Percentiles rank a stretch among this genome's conserved stretches.
Conservation (phyloP, 2,797 vertebrate genomes). For the Macroramphosus scolopax region DNA sequence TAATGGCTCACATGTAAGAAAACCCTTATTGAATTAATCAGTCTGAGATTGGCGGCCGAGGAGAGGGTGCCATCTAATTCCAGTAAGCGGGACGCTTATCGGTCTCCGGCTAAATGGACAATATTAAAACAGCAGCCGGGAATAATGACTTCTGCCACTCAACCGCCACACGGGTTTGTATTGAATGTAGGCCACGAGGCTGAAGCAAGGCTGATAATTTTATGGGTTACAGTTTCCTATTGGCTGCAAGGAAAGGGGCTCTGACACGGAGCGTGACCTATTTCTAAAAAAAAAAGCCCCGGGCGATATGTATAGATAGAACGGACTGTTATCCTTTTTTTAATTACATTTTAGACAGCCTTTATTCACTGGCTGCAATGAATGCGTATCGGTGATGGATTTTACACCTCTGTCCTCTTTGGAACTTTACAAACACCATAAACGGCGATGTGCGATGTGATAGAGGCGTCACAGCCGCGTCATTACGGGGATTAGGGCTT, state of each 20-base stretch:
- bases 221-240: conserved; percentile 81
- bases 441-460: conserved; percentile 24
- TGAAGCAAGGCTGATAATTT: conserved; percentile 80
- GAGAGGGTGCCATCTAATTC: conserved; percentile 75
- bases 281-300: conserved; percentile 79
- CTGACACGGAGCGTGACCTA: conserved; percentile 84
- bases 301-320: conserved; percentile 81
- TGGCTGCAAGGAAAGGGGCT: conserved; percentile 78
- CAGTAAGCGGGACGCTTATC: conserved; percentile 71
- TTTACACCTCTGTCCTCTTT: conserved; percentile 39
- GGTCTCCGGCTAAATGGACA: conserved; percentile 79
- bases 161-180: conserved; percentile 67
- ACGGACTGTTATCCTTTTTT: conserved; percentile 82
- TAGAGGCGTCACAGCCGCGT: conserved; percentile 18
- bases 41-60: conserved; percentile 63
- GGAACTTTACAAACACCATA: conserved; percentile 52
- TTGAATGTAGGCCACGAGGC: conserved; percentile 84
- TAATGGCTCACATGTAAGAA: conserved; percentile 67
- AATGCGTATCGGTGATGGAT: conserved; percentile 50
- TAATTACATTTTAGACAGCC: conserved; percentile 85
- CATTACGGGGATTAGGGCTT: conserved; percentile 18
- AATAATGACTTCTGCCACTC: conserved; percentile 86
- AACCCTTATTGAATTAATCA: conserved; percentile 76
- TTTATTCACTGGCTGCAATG: conserved; percentile 73
- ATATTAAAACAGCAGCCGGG: conserved; percentile 81